phyloP scores from a whole-genome alignment of 2,113 vertebrate species.

The Leiothrix lutea region DNA sequence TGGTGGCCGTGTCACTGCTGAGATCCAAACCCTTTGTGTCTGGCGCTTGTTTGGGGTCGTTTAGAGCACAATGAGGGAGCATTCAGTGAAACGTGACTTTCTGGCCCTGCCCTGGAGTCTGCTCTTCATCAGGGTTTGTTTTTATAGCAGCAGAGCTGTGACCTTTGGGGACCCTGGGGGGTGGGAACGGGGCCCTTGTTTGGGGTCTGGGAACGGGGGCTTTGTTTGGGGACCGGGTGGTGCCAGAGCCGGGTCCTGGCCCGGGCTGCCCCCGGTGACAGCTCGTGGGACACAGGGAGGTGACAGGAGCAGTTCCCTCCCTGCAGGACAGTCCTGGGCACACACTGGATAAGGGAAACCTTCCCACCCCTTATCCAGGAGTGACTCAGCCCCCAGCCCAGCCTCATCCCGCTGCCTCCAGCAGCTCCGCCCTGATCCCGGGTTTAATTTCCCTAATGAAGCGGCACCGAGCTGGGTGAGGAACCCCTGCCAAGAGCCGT shows the following conservation, averaged over 20 bases:
- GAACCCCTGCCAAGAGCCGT: neutral
- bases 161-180: neutral
- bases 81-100: neutral
- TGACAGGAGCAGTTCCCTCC: neutral
- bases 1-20: neutral
- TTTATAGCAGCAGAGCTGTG: neutral
- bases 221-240: neutral
- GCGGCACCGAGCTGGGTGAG: neutral
- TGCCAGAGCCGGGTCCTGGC: neutral
- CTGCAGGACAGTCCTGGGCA: neutral
- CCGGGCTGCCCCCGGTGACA: neutral
- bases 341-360: too few relatives aligned
- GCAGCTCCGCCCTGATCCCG: neutral
- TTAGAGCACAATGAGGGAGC: neutral
- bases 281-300: accelerated
- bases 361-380: neutral
- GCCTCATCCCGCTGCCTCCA: neutral
- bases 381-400: accelerated
- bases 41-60: neutral
- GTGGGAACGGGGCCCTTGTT: neutral
- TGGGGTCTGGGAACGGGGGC: neutral
- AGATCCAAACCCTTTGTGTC: neutral
- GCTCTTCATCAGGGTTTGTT: neutral
- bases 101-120: neutral
- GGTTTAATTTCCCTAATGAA: neutral